Conservation (phyloP, 2,888 invertebrate genomes). For the Apodemia hepburni region DNA sequence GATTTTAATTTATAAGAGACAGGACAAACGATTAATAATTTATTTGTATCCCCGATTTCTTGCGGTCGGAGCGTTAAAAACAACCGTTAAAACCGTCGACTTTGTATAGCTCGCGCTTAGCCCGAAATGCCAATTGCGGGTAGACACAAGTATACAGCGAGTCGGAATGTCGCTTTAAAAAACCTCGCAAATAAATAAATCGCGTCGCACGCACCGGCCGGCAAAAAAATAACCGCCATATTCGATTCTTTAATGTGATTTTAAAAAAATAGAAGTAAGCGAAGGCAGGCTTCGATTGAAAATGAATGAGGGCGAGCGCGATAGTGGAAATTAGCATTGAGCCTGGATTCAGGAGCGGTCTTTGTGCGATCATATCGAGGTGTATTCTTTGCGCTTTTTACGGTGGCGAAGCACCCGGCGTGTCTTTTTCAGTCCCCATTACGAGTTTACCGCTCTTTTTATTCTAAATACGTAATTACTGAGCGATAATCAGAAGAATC, state of each 20-base stretch:
- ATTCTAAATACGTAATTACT: constrained; percentile 64
- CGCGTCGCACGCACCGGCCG: constrained; percentile 73
- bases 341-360: constrained; percentile 76
- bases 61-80: constrained; percentile 76
- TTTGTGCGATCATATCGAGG: constrained; percentile 80
- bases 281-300: constrained; percentile 75
- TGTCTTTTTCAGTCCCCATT: constrained; percentile 65
- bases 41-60: constrained; percentile 77
- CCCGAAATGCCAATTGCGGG: constrained; percentile 79
- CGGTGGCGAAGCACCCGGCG: constrained; percentile 60
- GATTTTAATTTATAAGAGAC: constrained; percentile 80
- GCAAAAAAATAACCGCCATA: constrained; percentile 74
- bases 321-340: constrained; percentile 81
- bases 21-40: constrained; percentile 81
- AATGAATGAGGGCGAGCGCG: constrained; percentile 79
- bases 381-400: constrained; percentile 80
- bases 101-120: constrained; percentile 78
- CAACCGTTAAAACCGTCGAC: constrained; percentile 78
- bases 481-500: constrained; percentile 28
- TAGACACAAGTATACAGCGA: constrained; percentile 79
- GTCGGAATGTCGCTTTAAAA: constrained; percentile 79
- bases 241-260: constrained; percentile 80
- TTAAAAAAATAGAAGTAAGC: constrained; percentile 75
- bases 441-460: constrained; percentile 69
- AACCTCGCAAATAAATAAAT: constrained; percentile 78